These are phyloP conservation scores for Troides oblongomaculatus DNA, from an alignment of 2,888 invertebrate genomes.

Conservation along the genomic window DNA sequence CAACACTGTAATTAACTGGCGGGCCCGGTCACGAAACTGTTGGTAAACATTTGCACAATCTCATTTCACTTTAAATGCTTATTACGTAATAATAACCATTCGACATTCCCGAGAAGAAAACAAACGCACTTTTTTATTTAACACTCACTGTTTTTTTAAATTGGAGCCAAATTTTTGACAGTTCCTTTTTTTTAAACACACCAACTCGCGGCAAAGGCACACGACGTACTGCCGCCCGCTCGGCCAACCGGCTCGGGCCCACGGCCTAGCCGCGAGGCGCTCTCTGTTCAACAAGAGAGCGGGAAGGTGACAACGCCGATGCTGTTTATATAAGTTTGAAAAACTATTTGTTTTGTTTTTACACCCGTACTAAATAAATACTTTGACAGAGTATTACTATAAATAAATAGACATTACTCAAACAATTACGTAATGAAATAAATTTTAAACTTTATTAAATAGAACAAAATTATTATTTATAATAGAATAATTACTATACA, in stretches of 20 bases:
- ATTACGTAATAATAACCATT: slow-evolving; percentile 19
- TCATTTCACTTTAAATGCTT: slow-evolving; percentile 13
- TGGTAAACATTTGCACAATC: slow-evolving; percentile 20
- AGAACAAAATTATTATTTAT: no score
- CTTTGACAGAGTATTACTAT: slow-evolving; percentile 4
- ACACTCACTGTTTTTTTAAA: slow-evolving; percentile 29
- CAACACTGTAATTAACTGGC: slow-evolving; percentile 20
- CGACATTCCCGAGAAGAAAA: slow-evolving; percentile 22
- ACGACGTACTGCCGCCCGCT: slow-evolving; percentile 43
- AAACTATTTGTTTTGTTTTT: slow-evolving; percentile 6
- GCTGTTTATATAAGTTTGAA: slow-evolving; percentile 4
- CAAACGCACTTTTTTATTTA: slow-evolving; percentile 7
- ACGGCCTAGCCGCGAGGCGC: slow-evolving; percentile 32
- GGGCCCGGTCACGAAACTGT: slow-evolving; percentile 23
- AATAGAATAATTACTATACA: no score
- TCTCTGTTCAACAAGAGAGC: slow-evolving; percentile 31
- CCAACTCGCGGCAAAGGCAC: slow-evolving; percentile 41
- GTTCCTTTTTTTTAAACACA: slow-evolving; percentile 38
- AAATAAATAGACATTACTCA: no score
- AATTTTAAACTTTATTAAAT: no score
- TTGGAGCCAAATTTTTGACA: slow-evolving; percentile 41
- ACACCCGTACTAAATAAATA: slow-evolving; percentile 7
- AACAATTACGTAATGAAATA: no score
- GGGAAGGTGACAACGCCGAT: slow-evolving; percentile 16
- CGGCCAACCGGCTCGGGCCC: slow-evolving; percentile 32